phyloP scores from a whole-genome alignment of 2,797 vertebrate species.

The Lemur catta region DNA sequence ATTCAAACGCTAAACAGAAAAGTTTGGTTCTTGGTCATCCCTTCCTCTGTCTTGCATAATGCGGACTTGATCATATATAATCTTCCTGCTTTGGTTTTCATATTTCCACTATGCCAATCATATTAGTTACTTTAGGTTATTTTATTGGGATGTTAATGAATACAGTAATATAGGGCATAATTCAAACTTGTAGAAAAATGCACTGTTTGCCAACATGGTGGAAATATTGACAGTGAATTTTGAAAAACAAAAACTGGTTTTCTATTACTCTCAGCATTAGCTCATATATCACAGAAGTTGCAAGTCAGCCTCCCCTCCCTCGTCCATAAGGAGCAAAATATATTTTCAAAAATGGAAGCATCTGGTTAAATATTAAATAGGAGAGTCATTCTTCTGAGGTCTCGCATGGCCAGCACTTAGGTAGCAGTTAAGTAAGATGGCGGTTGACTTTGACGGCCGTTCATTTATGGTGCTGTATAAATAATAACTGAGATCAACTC shows the following conservation, averaged over 20 bases:
- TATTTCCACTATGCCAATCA: not conserved
- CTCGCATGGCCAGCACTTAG: constrained; percentile 30
- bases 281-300: not conserved
- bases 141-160: not conserved
- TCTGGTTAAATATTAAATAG: constrained; percentile 76
- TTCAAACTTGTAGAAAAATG: not conserved
- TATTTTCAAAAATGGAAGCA: constrained; percentile 69
- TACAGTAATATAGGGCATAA: not conserved
- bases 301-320: constrained; percentile 6
- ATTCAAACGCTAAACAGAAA: not conserved
- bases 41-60: not conserved
- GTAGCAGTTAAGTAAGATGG: constrained; percentile 53
- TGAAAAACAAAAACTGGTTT: not conserved
- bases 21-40: not conserved
- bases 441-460: constrained; percentile 19
- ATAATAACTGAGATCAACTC: constrained; percentile 58
- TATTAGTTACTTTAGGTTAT: not conserved
- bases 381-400: constrained; percentile 53
- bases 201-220: not conserved
- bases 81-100: not conserved
- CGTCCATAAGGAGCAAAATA: constrained; percentile 16
- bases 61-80: rapidly evolving
- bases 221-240: not conserved
- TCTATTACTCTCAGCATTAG: not conserved
- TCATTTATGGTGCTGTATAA: constrained; percentile 60